Evolutionary conservation across 1,140 invertebrate species (phyloP), one percentile per base, ranked within the genome.

Genomic region (Drosophila seguyi): DNA sequence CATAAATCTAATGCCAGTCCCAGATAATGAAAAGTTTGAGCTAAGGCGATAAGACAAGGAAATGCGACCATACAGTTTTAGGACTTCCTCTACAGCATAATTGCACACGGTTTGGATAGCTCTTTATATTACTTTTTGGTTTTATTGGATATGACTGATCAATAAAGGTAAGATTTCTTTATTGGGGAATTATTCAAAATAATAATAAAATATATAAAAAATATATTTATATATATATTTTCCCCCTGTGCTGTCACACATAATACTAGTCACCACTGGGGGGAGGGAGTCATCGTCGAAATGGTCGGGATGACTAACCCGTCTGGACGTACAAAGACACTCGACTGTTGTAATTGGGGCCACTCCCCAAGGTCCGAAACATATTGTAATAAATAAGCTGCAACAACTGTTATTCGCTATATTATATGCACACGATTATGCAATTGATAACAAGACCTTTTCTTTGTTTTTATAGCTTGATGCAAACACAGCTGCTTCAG

Each of bases 1-100:
- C 83, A 87, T 88, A 88, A 80, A 84, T 80, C 82, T 76, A 80
- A 80, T 80, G 72, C 45, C 52, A 16, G 22, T 1, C 2, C 34
- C 45, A 42, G 25, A 67, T 76, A 75, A 56, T 45, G 31, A 55
- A 55, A 29, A 68, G 65, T 42, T 55, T 18, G 20, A 11, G 10
- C 20, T 11, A 16, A 18, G 67, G 67, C 42, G 69, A 72, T 72
- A 72, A 72, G 66, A 72, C 68, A 58, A 73, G 36, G 41, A 41
- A 69, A 31, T 38, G 67, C 55, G 20, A 34, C 38, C 25, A 42
- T 60, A 34, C 29, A 20, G 3, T 59, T 78, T 82, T 82, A 82
- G 53, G 25, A 68, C 71, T 60, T 27, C 31, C 27, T 27, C 25
- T 44, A 69, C 41, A 62, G 56, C 41, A 62, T 61, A 45, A 36